phyloP scores from a whole-genome alignment of 2,888 invertebrate genomes.

The Lycaena phlaeas region DNA sequence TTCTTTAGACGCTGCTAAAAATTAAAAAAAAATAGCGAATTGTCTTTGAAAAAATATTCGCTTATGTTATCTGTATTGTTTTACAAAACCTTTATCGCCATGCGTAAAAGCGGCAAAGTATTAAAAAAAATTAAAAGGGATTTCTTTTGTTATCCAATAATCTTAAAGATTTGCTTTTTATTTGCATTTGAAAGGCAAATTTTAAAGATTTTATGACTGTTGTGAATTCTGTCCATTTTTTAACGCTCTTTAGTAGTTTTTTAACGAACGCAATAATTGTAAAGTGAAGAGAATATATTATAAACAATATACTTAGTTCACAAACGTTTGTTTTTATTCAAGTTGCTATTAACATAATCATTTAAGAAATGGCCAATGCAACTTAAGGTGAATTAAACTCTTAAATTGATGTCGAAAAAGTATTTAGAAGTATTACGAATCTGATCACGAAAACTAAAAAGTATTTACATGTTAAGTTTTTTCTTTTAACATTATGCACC shows the following conservation, averaged over 20 bases:
- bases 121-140: neutral
- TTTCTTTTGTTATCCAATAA: neutral
- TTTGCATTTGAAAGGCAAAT: neutral
- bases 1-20: neutral
- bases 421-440: too few species aligned
- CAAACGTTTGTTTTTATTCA: too few species aligned
- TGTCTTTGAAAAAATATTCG: neutral
- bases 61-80: slow-evolving; percentile 3
- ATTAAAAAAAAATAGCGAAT: neutral
- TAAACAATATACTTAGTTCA: too few species aligned
- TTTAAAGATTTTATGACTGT: neutral
- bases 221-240: neutral
- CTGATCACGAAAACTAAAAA: too few species aligned
- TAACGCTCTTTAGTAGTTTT: neutral
- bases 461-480: too few species aligned
- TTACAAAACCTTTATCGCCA: neutral
- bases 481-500: too few species aligned
- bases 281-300: too few species aligned
- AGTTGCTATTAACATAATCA: too few species aligned
- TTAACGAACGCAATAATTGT: too few species aligned
- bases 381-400: too few species aligned
- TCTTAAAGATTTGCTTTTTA: slow-evolving; percentile 1
- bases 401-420: too few species aligned
- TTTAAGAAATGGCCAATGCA: too few species aligned
- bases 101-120: neutral